Conservation (phyloP, 35 echinoderm and acorn worm genomes). For the Ptychodera flava region DNA sequence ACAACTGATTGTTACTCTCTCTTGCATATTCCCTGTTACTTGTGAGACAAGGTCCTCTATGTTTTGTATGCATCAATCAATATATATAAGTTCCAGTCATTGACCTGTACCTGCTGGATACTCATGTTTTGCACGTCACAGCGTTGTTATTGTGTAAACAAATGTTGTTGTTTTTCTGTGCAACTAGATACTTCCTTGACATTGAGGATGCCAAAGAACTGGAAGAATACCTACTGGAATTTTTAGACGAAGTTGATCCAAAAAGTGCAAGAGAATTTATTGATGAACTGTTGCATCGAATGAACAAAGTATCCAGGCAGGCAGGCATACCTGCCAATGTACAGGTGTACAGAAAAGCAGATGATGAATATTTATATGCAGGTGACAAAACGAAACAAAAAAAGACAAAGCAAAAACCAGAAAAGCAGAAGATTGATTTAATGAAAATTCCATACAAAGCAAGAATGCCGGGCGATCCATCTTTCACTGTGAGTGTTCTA, state of each 20-base stretch:
- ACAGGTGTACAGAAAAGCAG: not conserved
- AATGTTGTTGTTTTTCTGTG: too few species aligned
- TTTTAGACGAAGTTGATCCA: conserved; percentile 16
- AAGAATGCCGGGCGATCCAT: conserved; percentile 19
- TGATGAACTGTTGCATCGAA: conserved; percentile 17
- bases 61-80: too few species aligned
- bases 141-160: too few species aligned
- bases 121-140: too few species aligned
- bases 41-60: too few species aligned
- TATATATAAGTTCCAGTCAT: too few species aligned
- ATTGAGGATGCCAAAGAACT: conserved; percentile 43
- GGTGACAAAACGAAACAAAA: conserved; percentile 13
- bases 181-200: conserved; percentile 53
- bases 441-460: conserved; percentile 16
- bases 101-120: too few species aligned
- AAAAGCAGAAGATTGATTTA: conserved; percentile 30
- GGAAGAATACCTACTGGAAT: conserved; percentile 22
- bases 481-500: not conserved
- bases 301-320: not conserved
- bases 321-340: not conserved
- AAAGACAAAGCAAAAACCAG: conserved; percentile 8
- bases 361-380: not conserved
- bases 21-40: too few species aligned
- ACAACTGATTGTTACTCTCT: too few species aligned
- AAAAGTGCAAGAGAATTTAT: conserved; percentile 20